Evolutionary conservation across 2,113 vertebrate species (phyloP), one percentile per base, ranked within the genome.

Genomic region (Amia ocellicauda): DNA sequence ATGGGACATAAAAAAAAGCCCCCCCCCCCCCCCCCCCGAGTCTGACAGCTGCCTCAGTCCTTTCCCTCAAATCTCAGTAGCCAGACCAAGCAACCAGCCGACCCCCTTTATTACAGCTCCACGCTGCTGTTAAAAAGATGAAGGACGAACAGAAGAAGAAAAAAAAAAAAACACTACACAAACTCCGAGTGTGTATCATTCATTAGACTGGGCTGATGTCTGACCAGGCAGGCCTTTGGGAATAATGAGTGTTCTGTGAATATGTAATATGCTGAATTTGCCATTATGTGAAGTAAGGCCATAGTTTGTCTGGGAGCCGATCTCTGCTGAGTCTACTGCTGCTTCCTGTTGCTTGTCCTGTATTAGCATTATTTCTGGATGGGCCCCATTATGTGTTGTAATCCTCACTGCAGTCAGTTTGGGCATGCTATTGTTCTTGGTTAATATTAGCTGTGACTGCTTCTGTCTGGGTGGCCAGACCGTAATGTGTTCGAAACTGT

Each of bases 321-420:
- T 75, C 88, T 89, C 81, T 93, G 94, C 93, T 92, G 93, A 95
- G 91, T 93, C 89, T 90, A 94, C 87, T 85, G 83, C 84, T 79
- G 88, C 87, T 94, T 97, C 93, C 94, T 94, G 92, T 91, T 90
- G 87, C 91, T 88, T 90, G 91, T 82, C 88, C 91, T 82, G 87
- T 78, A 74, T 86, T 86, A 85, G 89, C 89, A 91, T 91, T 94
- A 93, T 92, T 93, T 91, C 92, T 92, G 90, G 89, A 88, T 85
- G 61, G 83, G 84, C 73, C 80, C 85, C 78, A 95, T 98, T 98
- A 91, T 98, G 85, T 88, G 85, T 89, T 63, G 75, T 98, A 98
- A 98, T 96, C 95, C 96, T 91, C 88, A 69, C 80, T 90, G 91
- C 89, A 91, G 92, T 91, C 91, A 91, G 78, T 76, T 85, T 74